phyloP scores from a whole-genome alignment of 1,140 invertebrate species.

The Palaemon carinicauda region DNA sequence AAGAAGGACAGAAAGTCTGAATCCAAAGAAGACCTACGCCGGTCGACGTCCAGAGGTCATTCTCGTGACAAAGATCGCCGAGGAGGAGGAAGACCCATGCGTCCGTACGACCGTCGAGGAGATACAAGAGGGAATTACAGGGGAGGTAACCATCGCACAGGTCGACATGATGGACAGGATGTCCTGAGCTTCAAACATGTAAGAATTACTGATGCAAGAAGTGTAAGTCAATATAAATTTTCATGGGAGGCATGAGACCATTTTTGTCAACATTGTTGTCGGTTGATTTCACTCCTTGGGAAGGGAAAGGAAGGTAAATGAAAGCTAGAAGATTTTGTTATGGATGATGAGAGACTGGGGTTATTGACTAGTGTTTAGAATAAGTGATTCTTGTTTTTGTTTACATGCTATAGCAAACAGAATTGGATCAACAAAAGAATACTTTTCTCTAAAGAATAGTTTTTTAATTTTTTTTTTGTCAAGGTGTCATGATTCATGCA shows the following conservation, averaged over 20 bases:
- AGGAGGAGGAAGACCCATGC: not conserved
- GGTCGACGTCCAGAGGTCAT: too few relatives aligned
- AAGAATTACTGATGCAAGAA: not conserved
- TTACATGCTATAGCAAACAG: too few relatives aligned
- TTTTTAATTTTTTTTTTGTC: too few relatives aligned
- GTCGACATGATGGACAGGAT: slow-evolving; percentile 10
- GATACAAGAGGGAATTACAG: not conserved
- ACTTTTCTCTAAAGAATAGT: too few relatives aligned
- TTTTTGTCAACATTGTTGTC: not conserved
- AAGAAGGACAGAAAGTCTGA: slow-evolving; percentile 10
- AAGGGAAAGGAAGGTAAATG: too few relatives aligned
- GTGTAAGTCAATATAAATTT: not conserved
- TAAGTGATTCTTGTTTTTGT: too few relatives aligned
- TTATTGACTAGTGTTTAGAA: too few relatives aligned
- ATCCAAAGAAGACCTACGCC: not conserved
- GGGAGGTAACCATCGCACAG: not conserved
- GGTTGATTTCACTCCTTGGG: too few relatives aligned
- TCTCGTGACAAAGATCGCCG: slow-evolving; percentile 26
- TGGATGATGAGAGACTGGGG: too few relatives aligned
- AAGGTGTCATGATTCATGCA: too few relatives aligned
- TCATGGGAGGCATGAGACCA: not conserved
- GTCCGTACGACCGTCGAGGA: slow-evolving; percentile 20
- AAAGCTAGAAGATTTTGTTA: too few relatives aligned
- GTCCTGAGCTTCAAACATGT: slow-evolving; percentile 46
- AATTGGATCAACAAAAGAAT: too few relatives aligned